These are phyloP conservation scores for Spodoptera picta DNA, from an alignment of 2,888 invertebrate species.

Conservation along the genomic window DNA sequence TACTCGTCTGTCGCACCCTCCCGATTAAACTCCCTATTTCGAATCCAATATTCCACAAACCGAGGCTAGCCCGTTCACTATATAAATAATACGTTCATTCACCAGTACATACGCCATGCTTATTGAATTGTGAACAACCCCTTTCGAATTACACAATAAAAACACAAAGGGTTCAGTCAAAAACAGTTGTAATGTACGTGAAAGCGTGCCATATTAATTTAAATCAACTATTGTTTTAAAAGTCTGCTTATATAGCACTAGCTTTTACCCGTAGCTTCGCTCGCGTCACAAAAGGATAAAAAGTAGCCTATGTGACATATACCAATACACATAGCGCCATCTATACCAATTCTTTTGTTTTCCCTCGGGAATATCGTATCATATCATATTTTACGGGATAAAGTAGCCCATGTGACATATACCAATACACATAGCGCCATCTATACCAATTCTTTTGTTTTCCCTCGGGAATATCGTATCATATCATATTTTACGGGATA, in stretches of 20 bases:
- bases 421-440: too few species aligned
- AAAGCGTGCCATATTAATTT: constrained; percentile 15
- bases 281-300: too few species aligned
- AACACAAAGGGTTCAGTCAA: constrained; percentile 18
- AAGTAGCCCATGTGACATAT: too few species aligned
- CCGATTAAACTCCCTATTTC: constrained; percentile 64
- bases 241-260: constrained; percentile 16
- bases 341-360: too few species aligned
- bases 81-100: constrained; percentile 20
- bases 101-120: constrained; percentile 11
- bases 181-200: constrained; percentile 20
- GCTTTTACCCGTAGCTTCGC: too few species aligned
- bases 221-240: constrained; percentile 39
- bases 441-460: too few species aligned
- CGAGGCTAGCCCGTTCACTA: constrained; percentile 44
- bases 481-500: too few species aligned
- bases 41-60: constrained; percentile 60
- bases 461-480: too few species aligned
- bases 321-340: too few species aligned
- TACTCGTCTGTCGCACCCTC: constrained; percentile 72
- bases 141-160: constrained; percentile 24
- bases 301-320: too few species aligned
- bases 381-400: too few species aligned
- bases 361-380: too few species aligned
- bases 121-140: constrained; percentile 41